Evolutionary conservation across 2,113 vertebrate genomes (phyloP).

Genomic region (Malurus cyaneus): DNA sequence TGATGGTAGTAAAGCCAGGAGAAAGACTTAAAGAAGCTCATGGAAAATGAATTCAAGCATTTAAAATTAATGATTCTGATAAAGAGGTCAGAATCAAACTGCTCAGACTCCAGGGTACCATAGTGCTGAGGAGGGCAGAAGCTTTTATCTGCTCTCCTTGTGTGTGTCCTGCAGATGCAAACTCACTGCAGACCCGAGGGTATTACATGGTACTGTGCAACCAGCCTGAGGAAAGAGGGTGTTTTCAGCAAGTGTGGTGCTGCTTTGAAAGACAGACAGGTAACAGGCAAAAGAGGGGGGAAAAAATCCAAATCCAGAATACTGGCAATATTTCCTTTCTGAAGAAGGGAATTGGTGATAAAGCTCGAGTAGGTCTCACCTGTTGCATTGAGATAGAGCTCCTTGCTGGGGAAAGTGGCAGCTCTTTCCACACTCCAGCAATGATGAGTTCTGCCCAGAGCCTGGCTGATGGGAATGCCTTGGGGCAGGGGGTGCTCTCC

Average conservation of each 20-base stretch:
- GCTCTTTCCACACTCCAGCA: not conserved
- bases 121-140: not conserved
- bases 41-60: not conserved
- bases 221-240: not conserved
- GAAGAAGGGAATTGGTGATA: not conserved
- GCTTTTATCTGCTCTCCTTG: not conserved
- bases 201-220: not conserved
- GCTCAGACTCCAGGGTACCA: not conserved
- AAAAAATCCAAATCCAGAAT: not conserved
- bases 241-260: not conserved
- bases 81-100: not conserved
- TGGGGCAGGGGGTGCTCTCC: not conserved
- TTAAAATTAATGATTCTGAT: not conserved
- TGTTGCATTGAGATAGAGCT: not conserved
- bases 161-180: not conserved
- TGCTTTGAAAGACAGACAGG: not conserved
- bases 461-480: not conserved
- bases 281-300: not conserved
- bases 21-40: not conserved
- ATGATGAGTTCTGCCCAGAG: not conserved
- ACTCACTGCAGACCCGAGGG: rapidly evolving
- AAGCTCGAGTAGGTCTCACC: not conserved
- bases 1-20: not conserved
- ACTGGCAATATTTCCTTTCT: not conserved
- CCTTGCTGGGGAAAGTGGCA: not conserved